These are phyloP conservation scores for Elegia similella DNA, from an alignment of 2,888 invertebrate genomes.

Conservation along the genomic window DNA sequence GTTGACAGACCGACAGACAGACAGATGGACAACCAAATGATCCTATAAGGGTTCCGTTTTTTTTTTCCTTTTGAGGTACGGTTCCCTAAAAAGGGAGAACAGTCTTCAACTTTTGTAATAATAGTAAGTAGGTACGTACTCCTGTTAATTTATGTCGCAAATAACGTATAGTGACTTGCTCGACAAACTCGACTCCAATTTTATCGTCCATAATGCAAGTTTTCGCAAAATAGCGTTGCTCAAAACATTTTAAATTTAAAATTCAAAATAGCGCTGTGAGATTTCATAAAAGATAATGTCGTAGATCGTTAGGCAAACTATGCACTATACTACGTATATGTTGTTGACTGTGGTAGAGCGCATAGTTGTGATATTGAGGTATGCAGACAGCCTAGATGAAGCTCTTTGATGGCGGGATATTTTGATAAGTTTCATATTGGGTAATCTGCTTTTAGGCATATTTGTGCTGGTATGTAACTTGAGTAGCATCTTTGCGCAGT, in stretches of 20 bases:
- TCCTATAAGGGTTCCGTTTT: no score
- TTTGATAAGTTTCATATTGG: constrained; percentile 18
- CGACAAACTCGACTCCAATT: no score
- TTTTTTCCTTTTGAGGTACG: no score
- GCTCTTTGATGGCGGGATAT: constrained; percentile 51
- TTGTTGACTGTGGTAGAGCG: constrained; percentile 31
- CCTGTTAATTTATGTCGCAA: no score
- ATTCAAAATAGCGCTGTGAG: constrained; percentile 18
- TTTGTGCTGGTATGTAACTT: no score
- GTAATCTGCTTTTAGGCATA: background rate
- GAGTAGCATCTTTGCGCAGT: no score
- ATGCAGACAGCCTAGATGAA: constrained; percentile 62
- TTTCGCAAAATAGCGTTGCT: background rate
- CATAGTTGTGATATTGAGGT: constrained; percentile 77
- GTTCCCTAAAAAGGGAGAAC: no score
- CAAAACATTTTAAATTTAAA: constrained; percentile 8
- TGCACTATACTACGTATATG: constrained; percentile 31
- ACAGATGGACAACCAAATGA: no score
- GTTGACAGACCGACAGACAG: no score
- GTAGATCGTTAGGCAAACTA: constrained; percentile 37
- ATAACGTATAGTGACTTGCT: no score
- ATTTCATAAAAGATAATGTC: constrained; percentile 36
- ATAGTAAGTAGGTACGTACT: no score
- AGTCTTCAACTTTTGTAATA: no score
- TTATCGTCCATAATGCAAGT: background rate